Evolutionary conservation across 2,113 vertebrate species (phyloP), one percentile per base, ranked within the genome.

Genomic region (Carlito syrichta): DNA sequence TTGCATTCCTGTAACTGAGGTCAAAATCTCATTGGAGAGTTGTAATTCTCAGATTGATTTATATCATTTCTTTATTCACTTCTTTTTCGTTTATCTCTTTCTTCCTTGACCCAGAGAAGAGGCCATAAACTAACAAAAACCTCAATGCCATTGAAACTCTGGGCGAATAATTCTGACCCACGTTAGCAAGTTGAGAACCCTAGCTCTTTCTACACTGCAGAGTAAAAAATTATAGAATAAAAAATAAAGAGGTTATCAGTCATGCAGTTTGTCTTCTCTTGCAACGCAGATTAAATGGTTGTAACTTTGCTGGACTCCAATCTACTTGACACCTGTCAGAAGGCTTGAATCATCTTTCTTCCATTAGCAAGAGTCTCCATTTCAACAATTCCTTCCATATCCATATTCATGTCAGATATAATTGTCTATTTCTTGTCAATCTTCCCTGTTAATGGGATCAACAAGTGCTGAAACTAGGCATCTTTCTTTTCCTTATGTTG

Each of bases 371-470:
- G 96, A 95, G 68, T 97, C 97, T 98, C 95, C 91, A 74, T 93
- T 98, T 97, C 98, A 96, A 97, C 88, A 86, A 86, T 95, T 56
- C 48, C 92, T 84, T 97, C 88, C 96, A 60, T 95, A 45, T 73
- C 96, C 94, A 98, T 96, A 98, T 98, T 98, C 98, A 84, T 98
- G 98, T 97, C 97, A 98, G 94, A 95, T 88, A 96, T 95, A 97
- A 98, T 98, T 76, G 97, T 95, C 95, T 56, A 32, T 78, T 63
- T 96, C 96, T 94, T 98, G 97, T 98, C 97, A 97, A 81, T 98
- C 97, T 98, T 97, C 86, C 85, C 82, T 94, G 58, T 79, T 93
- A 97, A 97, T n/a, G 40, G 89, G 74, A 93, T 98, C 97, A 98
- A 94, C 89, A 62, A 63, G 68, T 95, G 82, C 45, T 94, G 89